Conservation (phyloP, 2,888 invertebrate species). For the Anodontia alba region DNA sequence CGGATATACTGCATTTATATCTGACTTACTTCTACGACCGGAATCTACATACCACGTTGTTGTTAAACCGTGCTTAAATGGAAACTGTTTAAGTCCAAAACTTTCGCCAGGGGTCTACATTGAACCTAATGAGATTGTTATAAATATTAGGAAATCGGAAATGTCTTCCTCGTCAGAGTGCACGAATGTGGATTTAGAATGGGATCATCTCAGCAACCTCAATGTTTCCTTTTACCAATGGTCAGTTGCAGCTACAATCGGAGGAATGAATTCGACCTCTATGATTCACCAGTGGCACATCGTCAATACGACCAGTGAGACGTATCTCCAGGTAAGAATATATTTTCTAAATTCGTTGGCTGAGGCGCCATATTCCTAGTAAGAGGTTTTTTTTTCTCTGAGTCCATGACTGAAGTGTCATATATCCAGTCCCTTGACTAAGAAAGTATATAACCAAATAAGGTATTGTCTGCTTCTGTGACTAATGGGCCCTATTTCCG, state of each 20-base stretch:
- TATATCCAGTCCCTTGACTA: no score
- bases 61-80: slow-evolving; percentile 12
- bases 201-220: not conserved
- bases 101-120: slow-evolving; percentile 20
- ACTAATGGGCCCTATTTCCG: no score
- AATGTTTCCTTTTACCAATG: not conserved
- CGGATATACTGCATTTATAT: not conserved
- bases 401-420: no score
- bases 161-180: not conserved
- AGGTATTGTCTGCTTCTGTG: no score
- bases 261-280: not conserved
- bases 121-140: not conserved
- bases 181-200: not conserved
- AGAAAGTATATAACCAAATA: no score
- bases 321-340: no score
- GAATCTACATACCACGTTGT: not conserved
- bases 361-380: no score
- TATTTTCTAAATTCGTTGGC: no score
- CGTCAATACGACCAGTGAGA: not conserved
- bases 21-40: not conserved
- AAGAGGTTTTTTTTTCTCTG: no score
- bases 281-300: not conserved
- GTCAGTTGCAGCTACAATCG: not conserved
- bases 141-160: not conserved
- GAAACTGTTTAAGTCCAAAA: not conserved